phyloP scores from a whole-genome alignment of 2,888 invertebrate species.

The Microdon myrmicae region DNA sequence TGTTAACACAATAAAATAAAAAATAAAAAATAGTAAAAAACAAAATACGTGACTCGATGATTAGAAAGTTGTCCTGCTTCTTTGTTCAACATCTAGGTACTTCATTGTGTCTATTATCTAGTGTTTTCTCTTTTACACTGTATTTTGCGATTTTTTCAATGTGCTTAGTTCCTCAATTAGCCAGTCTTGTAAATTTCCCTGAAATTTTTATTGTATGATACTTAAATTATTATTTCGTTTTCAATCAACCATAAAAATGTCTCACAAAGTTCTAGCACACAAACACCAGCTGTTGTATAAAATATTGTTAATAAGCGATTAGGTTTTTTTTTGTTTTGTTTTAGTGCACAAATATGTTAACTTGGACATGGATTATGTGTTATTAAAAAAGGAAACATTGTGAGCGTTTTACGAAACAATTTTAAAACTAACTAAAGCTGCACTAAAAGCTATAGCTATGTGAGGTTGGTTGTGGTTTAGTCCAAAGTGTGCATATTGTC shows the following conservation, averaged over 20 bases:
- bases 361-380: too few species aligned
- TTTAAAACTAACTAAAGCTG: slow-evolving; percentile 12
- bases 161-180: slow-evolving; percentile 63
- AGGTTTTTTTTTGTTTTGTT: slow-evolving; percentile 9
- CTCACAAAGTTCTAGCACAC: too few species aligned
- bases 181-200: slow-evolving; percentile 65
- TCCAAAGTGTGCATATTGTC: slow-evolving; percentile 67
- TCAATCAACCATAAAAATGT: too few species aligned
- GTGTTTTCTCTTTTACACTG: slow-evolving; percentile 26
- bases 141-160: slow-evolving; percentile 55
- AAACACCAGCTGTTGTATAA: too few species aligned
- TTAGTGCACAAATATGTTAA: slow-evolving; percentile 10
- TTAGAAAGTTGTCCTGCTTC: slow-evolving; percentile 47
- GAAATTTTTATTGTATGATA: slow-evolving; percentile 49
- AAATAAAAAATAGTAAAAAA: slow-evolving; percentile 4
- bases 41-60: slow-evolving; percentile 43
- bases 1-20: slow-evolving; percentile 1
- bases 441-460: slow-evolving; percentile 30
- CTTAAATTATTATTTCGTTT: too few species aligned
- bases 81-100: slow-evolving; percentile 29
- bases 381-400: too few species aligned
- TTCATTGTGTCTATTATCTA: neutral
- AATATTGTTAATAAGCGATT: slow-evolving; percentile 9
- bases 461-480: slow-evolving; percentile 42
- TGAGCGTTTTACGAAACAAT: slow-evolving; percentile 14